Conservation (phyloP, 2,888 invertebrate genomes). For the Glaucopsyche alexis region DNA sequence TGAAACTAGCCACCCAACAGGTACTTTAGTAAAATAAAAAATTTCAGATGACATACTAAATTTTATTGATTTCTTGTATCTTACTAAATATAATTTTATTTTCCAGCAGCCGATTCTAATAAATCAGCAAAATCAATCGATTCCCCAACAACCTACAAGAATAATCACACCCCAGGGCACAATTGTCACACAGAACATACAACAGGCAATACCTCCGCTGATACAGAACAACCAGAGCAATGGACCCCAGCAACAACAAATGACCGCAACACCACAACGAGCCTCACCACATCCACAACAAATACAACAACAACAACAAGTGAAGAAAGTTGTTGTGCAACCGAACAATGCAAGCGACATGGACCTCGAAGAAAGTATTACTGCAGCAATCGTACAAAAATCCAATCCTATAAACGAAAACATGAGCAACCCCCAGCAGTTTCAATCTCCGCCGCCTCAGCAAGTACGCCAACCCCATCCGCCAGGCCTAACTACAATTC, state of each 20-base stretch:
- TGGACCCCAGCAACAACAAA: slow-evolving; percentile 56
- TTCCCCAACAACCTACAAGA: slow-evolving; percentile 52
- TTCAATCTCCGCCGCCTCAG: slow-evolving; percentile 56
- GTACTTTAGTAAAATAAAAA: slow-evolving; percentile 48
- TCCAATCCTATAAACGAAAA: slow-evolving; percentile 54
- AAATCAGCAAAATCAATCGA: slow-evolving; percentile 58
- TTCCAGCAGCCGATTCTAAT: slow-evolving; percentile 57
- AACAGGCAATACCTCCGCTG: slow-evolving; percentile 52
- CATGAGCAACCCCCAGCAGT: slow-evolving; percentile 54
- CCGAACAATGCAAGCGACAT: slow-evolving; percentile 72
- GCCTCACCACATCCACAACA: slow-evolving; percentile 49
- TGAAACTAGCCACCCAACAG: slow-evolving; percentile 65
- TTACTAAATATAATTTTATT: slow-evolving; percentile 30
- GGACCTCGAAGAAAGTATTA: slow-evolving; percentile 77
- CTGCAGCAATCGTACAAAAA: slow-evolving; percentile 73
- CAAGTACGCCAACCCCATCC: slow-evolving; percentile 52
- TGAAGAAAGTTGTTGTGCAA: slow-evolving; percentile 67
- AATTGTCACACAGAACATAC: slow-evolving; percentile 62
- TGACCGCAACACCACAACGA: slow-evolving; percentile 55
- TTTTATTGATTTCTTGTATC: slow-evolving; percentile 9
- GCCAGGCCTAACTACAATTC: slow-evolving; percentile 37
- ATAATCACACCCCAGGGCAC: slow-evolving; percentile 71
- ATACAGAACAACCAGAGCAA: slow-evolving; percentile 57
- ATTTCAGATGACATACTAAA: too few relatives aligned
- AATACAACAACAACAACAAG: slow-evolving; percentile 52